A percentile compares a stretch with the other conserved stretches of the same genome.
Conservation (phyloP, 2,113 vertebrate species). For the Philantomba maxwellii region DNA sequence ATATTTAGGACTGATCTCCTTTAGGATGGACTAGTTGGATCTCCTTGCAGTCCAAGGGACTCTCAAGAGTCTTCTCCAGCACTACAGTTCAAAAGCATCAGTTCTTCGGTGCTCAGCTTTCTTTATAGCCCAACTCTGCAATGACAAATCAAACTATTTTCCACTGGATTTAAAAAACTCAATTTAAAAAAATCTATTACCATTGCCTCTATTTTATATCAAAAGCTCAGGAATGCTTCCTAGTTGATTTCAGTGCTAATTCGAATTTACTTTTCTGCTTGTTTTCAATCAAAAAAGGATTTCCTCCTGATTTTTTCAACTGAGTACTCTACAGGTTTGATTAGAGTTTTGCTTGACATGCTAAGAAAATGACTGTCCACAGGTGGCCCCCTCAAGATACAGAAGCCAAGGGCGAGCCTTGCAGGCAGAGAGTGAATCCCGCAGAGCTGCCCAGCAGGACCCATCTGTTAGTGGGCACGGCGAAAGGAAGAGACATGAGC, state of each 20-base stretch:
- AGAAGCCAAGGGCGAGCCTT: not conserved
- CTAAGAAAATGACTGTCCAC: not conserved
- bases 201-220: not conserved
- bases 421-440: not conserved
- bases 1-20: not conserved
- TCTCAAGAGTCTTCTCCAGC: not conserved
- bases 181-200: not conserved
- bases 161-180: not conserved
- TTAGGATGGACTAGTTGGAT: not conserved
- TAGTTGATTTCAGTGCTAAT: not conserved
- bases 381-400: not conserved
- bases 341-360: not conserved
- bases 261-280: conserved; percentile 21
- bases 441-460: not conserved
- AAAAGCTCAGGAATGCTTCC: not conserved
- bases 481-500: not conserved
- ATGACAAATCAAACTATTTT: not conserved
- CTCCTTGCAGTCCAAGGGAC: not conserved
- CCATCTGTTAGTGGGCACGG: not conserved
- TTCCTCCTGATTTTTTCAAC: not conserved
- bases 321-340: not conserved
- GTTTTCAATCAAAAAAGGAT: not conserved
- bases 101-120: not conserved
- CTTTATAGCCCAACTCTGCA: not conserved
- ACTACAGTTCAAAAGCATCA: not conserved